These are phyloP conservation scores for Chlamydotis undulata DNA, from an alignment of 2,113 vertebrate species.

Conservation along the genomic window DNA sequence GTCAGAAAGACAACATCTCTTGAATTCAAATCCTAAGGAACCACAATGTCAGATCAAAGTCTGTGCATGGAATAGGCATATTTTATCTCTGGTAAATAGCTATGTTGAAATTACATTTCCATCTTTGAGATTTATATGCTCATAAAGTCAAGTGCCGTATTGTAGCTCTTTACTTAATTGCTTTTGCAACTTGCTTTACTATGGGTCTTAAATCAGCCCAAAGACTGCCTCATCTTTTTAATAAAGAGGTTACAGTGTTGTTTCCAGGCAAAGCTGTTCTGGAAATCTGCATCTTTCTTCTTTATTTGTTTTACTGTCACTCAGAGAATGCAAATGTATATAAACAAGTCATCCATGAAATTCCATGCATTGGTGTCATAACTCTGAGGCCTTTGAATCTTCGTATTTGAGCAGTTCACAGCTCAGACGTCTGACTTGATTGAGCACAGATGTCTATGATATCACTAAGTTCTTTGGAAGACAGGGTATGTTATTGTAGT, in stretches of 20 bases:
- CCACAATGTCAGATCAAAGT: background rate
- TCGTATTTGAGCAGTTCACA: background rate
- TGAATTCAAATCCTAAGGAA: background rate
- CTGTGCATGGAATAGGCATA: background rate
- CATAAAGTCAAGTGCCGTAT: background rate
- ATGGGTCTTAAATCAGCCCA: background rate
- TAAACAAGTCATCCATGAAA: conserved; percentile 43
- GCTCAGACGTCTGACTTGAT: conserved; percentile 10
- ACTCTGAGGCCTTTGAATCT: conserved; percentile 22
- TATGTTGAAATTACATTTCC: background rate
- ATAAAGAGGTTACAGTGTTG: background rate
- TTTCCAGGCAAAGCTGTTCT: conserved; percentile 31
- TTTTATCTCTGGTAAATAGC: background rate
- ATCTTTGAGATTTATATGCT: conserved; percentile 16
- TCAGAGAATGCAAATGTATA: conserved; percentile 17
- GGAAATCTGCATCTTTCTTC: conserved; percentile 16
- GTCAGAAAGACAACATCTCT: background rate
- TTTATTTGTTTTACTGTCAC: conserved; percentile 56
- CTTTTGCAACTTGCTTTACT: conserved; percentile 26
- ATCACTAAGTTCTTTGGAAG: conserved; percentile 9
- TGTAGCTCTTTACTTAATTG: background rate
- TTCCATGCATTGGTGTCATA: conserved; percentile 50
- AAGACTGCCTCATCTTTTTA: background rate
- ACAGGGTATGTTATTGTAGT: background rate
- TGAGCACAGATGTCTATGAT: conserved; percentile 58